These are phyloP conservation scores for Paratrypauchen microcephalus DNA, from an alignment of 2,797 vertebrate genomes.

Conservation along the genomic window DNA sequence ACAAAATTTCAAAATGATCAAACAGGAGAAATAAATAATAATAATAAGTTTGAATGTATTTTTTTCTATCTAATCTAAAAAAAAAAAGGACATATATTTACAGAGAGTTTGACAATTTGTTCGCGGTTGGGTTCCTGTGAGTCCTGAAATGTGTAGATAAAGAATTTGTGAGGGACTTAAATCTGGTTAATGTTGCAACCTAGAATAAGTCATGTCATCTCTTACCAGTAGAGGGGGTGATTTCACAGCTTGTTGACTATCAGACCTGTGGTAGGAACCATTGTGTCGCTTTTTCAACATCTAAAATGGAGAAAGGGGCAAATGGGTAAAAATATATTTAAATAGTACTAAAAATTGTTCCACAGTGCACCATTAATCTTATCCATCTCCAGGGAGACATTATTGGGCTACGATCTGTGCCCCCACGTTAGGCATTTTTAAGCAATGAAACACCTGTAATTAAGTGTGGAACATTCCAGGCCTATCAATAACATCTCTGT, in stretches of 20 bases:
- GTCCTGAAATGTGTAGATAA: slow-evolving; percentile 75
- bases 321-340: background rate
- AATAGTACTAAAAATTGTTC: too few relatives aligned
- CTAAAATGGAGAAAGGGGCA: slow-evolving; percentile 55
- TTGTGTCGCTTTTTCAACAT: slow-evolving; percentile 89
- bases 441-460: too few relatives aligned
- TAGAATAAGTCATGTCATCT: background rate
- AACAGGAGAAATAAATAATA: background rate
- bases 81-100: slow-evolving; percentile 71
- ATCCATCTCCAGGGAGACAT: too few relatives aligned
- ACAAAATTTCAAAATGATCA: slow-evolving; percentile 14
- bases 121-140: slow-evolving; percentile 89
- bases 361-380: too few relatives aligned
- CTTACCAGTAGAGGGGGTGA: slow-evolving; percentile 93
- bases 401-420: too few relatives aligned
- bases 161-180: background rate
- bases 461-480: too few relatives aligned
- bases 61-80: background rate
- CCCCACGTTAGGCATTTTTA: too few relatives aligned
- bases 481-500: too few relatives aligned
- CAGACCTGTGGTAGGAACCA: slow-evolving; percentile 84
- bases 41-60: background rate
- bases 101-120: slow-evolving; percentile 92
- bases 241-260: slow-evolving; percentile 95
- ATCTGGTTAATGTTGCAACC: background rate